Conservation (phyloP, 2,888 invertebrate species). For the Harpalus rufipes region DNA sequence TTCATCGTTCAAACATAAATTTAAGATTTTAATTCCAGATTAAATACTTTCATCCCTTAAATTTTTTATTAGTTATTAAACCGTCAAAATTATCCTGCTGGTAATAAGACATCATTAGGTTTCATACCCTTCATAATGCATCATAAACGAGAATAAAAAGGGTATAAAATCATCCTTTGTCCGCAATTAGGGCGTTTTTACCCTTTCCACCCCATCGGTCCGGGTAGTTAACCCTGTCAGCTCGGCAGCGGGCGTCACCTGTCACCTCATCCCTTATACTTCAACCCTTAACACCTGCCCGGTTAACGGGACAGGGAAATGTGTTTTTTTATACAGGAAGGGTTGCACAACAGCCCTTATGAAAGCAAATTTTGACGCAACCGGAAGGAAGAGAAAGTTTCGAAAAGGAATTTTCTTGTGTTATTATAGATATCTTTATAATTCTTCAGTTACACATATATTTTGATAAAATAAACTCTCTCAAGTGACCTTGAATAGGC, state of each 20-base stretch:
- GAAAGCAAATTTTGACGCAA: conserved; percentile 35
- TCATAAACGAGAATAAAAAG: conserved; percentile 47
- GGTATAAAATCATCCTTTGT: conserved; percentile 63
- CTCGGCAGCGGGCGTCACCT: conserved; percentile 40
- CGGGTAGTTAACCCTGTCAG: conserved; percentile 48
- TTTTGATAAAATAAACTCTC: too few species aligned
- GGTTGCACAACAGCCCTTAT: not conserved
- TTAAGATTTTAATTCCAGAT: conserved; percentile 48
- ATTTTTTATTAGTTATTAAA: conserved; percentile 38
- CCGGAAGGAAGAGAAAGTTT: not conserved
- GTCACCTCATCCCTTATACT: conserved; percentile 47
- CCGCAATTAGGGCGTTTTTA: conserved; percentile 51
- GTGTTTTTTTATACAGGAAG: conserved; percentile 18
- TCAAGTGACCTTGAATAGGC: too few species aligned
- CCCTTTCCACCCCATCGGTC: conserved; percentile 46
- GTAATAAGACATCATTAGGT: conserved; percentile 61
- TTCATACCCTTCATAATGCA: conserved; percentile 35
- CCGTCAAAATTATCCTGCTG: conserved; percentile 16
- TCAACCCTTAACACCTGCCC: conserved; percentile 52
- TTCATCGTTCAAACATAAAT: not conserved
- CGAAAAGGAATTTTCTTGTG: not conserved
- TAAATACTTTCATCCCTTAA: conserved; percentile 19
- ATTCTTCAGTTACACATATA: not conserved
- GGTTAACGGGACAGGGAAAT: conserved; percentile 26
- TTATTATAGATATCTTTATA: not conserved